Evolutionary conservation across 2,888 invertebrate species (phyloP).

Genomic region (Drosophila colorata): DNA sequence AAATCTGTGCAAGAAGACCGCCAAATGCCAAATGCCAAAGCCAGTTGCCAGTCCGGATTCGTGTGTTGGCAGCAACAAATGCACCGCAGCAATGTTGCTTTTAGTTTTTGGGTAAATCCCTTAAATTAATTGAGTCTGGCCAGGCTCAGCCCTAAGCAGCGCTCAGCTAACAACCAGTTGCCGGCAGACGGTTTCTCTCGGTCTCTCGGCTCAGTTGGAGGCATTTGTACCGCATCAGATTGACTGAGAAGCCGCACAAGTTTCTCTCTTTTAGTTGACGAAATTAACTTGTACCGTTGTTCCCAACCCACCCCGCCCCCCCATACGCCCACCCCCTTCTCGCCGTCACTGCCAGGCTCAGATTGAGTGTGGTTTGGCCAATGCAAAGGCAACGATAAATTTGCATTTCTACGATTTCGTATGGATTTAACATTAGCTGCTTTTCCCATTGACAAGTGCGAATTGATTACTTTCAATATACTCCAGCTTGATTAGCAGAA

Average conservation of each 20-base stretch:
- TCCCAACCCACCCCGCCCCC: neutral
- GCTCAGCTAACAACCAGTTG: conserved; percentile 27
- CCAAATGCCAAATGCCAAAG: conserved; percentile 62
- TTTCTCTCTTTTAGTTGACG: conserved; percentile 45
- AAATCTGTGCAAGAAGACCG: conserved; percentile 69
- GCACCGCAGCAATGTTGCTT: conserved; percentile 54
- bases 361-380: neutral
- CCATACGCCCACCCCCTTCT: fast-evolving
- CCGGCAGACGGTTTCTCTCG: neutral
- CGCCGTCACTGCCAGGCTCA: neutral
- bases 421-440: conserved; percentile 17
- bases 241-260: conserved; percentile 63
- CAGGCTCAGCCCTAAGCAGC: conserved; percentile 10
- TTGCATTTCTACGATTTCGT: conserved; percentile 44
- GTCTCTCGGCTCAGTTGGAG: conserved; percentile 8
- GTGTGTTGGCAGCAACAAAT: conserved; percentile 28
- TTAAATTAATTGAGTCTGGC: conserved; percentile 74
- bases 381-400: conserved; percentile 13
- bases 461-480: conserved; percentile 6
- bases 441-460: conserved; percentile 35
- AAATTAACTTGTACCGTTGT: conserved; percentile 59
- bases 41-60: conserved; percentile 10
- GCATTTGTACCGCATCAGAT: conserved; percentile 30
- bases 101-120: conserved; percentile 58
- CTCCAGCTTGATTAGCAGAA: neutral